Evolutionary conservation across 2,888 invertebrate species (phyloP), one percentile per base, ranked within the genome.

Genomic region (Ganaspis brasiliensis): DNA sequence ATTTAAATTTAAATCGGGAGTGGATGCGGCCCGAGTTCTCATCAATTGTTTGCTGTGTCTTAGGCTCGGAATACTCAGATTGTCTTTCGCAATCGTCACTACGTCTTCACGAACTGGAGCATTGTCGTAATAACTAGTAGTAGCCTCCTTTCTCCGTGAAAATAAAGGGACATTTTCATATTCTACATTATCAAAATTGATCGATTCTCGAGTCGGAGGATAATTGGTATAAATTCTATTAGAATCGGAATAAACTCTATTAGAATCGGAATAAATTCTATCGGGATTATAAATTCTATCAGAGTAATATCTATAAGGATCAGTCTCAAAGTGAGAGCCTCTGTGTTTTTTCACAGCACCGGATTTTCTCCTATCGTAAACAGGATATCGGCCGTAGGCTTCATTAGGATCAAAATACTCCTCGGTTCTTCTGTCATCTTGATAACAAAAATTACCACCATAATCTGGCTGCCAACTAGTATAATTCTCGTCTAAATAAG

Each of bases 11-110:
- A 91, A 77, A 6, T 87, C 82, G 21, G 91, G 91, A 76, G 90
- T 89, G 2, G 91, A 91, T 35, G 89, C 90, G 1, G 91, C 88
- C n/a, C 89, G 87, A 21, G 82, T 83, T 10, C 87, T 73, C 84
- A 85, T 87, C 82, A 85, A 81, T 49, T 83, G 79, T 63, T 83
- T 87, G 63, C 85, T 87, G 57, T 87, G 84, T 21, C 80, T 79
- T 40, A 86, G 80, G 9, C 76, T 86, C 52, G 86, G 83, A 5
- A 84, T 82, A 3, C 74, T 77, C 19, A 83, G 75, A 76, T 81
- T 84, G 61, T 84, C 81, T 56, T 78, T 74, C 37, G 71, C 78
- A 56, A 72, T 77, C 40, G 77, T 76, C 35, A 76, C 31, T 10
- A 78, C 74, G 55, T 79, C 71, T 3, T 74, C 63, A 40, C 79